Evolutionary conservation across 2,797 vertebrate genomes (phyloP), one percentile per base, ranked within the genome.

Genomic region (Sus cebifrons): DNA sequence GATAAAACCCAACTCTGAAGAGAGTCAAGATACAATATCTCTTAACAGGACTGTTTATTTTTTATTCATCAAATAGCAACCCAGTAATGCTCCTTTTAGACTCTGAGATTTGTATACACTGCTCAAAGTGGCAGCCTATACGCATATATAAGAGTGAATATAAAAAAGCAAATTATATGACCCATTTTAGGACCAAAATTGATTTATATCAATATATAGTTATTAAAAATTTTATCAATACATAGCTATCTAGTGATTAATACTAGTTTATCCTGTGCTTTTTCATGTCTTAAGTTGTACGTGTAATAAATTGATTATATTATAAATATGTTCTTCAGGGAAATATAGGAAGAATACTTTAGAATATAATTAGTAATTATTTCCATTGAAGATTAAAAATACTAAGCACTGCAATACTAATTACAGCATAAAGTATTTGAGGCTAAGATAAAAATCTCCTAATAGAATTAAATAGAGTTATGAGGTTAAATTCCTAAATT

Each of bases 61-160:
- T 62, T 89, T 32, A 27, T 6, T 94, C 58, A 89, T 95, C 64
- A 92, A 86, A 82, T 77, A 91, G 23, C 12, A 52, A 87, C 13
- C 44, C 79, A 70, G 3, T 8, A 6, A 13, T 75, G 7, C 89
- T 92, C 6, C 54, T 64, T 86, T 87, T 86, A 83, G 16, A 74
- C 13, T 84, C 44, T 25, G 17, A 91, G 64, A 81, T 70, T 40
- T 85, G 54, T 86, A 90, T 14, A 10, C 18, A 64, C 21, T 83
- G 32, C 44, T 82, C 93, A 85, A 94, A 70, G 13, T 52, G 86
- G 64, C 12, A 82, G 54, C 23, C 15, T 70, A 36, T 36, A 58
- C 54, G 5, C 29, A 64, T 58, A 64, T 56, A 9, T n/a, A 88
- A 73, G 56, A 75, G 17, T 40, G 6, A 81, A 71, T 62, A 15